These are phyloP conservation scores for Bubo scandiacus DNA, from an alignment of 2,113 vertebrate species.

Conservation along the genomic window DNA sequence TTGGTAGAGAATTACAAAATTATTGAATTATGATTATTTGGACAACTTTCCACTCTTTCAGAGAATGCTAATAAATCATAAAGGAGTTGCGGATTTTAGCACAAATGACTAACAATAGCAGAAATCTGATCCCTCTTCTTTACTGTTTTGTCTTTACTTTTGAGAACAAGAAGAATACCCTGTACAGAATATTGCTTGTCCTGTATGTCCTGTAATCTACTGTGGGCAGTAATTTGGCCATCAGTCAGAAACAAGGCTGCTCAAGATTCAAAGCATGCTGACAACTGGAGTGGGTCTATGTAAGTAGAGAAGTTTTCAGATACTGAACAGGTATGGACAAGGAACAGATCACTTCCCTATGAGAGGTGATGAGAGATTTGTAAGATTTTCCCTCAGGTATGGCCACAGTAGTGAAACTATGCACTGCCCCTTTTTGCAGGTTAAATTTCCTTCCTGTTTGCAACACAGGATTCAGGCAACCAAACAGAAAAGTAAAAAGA, in stretches of 20 bases:
- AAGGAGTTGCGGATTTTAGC: neutral
- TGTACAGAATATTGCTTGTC: neutral
- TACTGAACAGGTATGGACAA: neutral
- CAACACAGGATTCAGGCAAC: neutral
- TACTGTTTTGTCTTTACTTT: neutral
- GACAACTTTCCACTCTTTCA: neutral
- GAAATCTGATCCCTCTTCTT: neutral
- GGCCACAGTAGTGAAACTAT: neutral
- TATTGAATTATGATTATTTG: neutral
- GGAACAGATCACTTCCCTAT: neutral
- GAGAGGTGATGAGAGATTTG: accelerated
- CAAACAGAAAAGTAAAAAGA: neutral
- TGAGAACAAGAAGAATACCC: neutral
- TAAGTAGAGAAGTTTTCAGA: neutral
- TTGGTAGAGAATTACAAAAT: neutral
- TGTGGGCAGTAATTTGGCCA: accelerated
- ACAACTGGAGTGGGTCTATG: neutral
- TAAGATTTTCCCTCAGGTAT: neutral
- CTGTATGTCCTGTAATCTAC: neutral
- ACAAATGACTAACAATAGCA: neutral
- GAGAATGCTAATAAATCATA: neutral
- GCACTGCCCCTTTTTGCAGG: neutral
- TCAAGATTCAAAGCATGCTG: neutral
- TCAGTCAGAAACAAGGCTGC: neutral
- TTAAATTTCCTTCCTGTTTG: neutral